phyloP scores from a whole-genome alignment of 2,797 vertebrate genomes.

The Phaenicophaeus curvirostris region DNA sequence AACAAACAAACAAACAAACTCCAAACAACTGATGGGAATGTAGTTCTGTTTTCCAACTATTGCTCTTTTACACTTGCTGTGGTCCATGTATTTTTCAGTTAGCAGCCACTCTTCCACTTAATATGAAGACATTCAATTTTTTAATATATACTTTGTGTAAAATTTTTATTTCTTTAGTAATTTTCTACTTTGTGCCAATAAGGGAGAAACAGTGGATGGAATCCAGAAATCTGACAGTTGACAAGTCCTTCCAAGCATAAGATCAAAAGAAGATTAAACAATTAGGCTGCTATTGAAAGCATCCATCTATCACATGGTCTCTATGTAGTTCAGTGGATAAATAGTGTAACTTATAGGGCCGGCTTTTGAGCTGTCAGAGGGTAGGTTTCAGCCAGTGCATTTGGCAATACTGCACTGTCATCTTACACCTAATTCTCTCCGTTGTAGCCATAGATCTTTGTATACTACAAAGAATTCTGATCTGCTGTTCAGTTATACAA shows the following conservation, averaged over 20 bases:
- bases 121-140: not conserved
- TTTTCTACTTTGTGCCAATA: not conserved
- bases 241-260: not conserved
- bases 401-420: not conserved
- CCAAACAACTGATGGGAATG: not conserved
- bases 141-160: not conserved
- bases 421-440: not conserved
- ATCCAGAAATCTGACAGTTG: conserved; percentile 6
- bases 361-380: not conserved
- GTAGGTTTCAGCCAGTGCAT: not conserved
- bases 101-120: not conserved
- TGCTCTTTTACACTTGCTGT: not conserved
- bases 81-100: not conserved
- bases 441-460: conserved; percentile 1
- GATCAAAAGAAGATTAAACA: conserved; percentile 54
- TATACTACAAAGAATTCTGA: not conserved
- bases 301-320: not conserved
- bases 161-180: not conserved
- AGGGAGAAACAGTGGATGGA: not conserved
- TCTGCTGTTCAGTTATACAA: not conserved
- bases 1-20: too few relatives aligned
- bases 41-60: not conserved
- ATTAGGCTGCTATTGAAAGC: conserved; percentile 14
- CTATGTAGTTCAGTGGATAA: not conserved
- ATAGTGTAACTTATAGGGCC: not conserved